phyloP scores from a whole-genome alignment of 2,888 invertebrate genomes.

The Erannis defoliaria region DNA sequence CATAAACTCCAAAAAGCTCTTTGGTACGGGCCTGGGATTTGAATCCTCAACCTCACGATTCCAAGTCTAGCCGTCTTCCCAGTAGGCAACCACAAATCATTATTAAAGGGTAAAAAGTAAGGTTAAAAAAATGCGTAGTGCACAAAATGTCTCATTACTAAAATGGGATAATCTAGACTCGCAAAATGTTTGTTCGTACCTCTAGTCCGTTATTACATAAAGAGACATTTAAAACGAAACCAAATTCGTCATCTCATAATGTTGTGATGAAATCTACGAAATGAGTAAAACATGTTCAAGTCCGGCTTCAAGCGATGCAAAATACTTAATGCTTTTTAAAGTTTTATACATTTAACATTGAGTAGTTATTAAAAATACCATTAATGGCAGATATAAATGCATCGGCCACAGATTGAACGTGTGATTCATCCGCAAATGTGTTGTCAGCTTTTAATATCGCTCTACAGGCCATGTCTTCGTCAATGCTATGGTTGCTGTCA shows the following conservation, averaged over 20 bases:
- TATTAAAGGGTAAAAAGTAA: no score
- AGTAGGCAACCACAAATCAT: no score
- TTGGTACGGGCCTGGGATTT: no score
- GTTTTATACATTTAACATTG: conserved; percentile 3
- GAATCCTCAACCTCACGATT: no score
- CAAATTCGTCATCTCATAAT: conserved; percentile 19
- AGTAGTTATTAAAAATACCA: background rate
- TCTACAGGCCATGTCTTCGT: no score
- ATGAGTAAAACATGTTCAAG: conserved; percentile 25
- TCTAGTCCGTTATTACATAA: conserved; percentile 4
- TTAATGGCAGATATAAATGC: background rate
- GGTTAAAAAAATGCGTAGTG: background rate
- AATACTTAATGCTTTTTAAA: conserved; percentile 1
- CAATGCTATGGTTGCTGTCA: no score
- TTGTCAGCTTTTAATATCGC: no score
- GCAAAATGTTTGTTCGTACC: background rate
- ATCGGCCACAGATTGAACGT: no score
- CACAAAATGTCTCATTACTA: no score
- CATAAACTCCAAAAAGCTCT: no score
- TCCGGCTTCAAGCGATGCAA: conserved; percentile 18
- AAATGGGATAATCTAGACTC: background rate
- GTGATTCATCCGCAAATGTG: no score
- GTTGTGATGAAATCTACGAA: conserved; percentile 19
- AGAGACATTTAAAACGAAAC: conserved; percentile 13
- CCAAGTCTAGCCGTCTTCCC: no score